phyloP scores from a whole-genome alignment of 2,888 invertebrate species.

The Aphelenchoides bicaudatus region DNA sequence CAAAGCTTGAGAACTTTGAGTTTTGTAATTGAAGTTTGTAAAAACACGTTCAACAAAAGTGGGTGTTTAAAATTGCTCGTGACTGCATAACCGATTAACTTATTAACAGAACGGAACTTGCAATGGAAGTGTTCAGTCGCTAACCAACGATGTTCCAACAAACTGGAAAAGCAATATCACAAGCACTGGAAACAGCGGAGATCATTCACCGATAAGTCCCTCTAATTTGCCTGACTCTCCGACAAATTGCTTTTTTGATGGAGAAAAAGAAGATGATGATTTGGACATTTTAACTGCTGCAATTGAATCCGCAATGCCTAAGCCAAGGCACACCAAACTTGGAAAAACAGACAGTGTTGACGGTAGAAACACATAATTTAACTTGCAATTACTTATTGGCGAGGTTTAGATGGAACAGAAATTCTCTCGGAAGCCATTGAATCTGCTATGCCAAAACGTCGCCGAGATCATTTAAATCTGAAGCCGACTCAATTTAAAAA shows the following conservation, averaged over 20 bases:
- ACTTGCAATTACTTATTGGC: no score
- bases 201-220: slow-evolving; percentile 44
- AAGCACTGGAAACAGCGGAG: slow-evolving; percentile 38
- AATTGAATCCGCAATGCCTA: slow-evolving; percentile 12
- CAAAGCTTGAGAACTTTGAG: no score
- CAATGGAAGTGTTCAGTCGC: slow-evolving; percentile 25
- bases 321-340: slow-evolving; percentile 2
- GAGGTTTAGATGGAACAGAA: slow-evolving; percentile 21
- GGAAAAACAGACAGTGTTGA: neutral
- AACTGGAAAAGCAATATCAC: slow-evolving; percentile 33
- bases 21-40: no score
- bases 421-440: slow-evolving; percentile 22
- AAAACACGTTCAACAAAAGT: no score
- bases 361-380: no score
- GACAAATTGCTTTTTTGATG: slow-evolving; percentile 33
- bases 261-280: neutral
- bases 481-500: neutral
- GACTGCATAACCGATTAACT: no score
- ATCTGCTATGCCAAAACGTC: slow-evolving; percentile 24
- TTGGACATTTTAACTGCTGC: slow-evolving; percentile 1
- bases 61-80: no score
- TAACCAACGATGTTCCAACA: slow-evolving; percentile 20
- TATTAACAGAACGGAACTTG: no score
- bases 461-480: neutral
- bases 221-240: slow-evolving; percentile 53